These are phyloP conservation scores for Alauda arvensis DNA, from an alignment of 2,797 vertebrate species.

Conservation along the genomic window DNA sequence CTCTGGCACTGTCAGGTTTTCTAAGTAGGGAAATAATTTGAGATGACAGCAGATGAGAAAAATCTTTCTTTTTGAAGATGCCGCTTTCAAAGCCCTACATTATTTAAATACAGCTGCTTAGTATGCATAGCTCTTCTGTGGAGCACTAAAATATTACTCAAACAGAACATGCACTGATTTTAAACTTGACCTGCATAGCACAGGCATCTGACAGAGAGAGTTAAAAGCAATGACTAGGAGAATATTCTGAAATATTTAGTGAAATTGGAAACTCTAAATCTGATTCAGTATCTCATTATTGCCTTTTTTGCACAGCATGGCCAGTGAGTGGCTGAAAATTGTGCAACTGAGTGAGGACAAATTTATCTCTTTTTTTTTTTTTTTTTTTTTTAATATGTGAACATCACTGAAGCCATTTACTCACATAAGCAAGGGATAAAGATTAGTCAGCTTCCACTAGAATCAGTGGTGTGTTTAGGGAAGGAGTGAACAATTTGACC, in stretches of 20 bases:
- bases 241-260: conserved; percentile 29
- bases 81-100: background rate
- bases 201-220: background rate
- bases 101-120: conserved; percentile 37
- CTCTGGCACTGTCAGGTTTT: background rate
- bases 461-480: background rate
- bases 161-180: conserved; percentile 32
- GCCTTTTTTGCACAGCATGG: background rate
- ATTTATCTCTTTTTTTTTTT: background rate
- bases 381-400: background rate
- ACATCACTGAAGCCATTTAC: background rate
- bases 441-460: background rate
- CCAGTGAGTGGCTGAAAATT: background rate
- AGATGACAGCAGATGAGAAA: conserved; percentile 12
- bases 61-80: conserved; percentile 19
- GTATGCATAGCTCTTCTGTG: conserved; percentile 39
- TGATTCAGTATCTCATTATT: conserved; percentile 16
- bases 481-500: background rate
- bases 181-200: conserved; percentile 36
- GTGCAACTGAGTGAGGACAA: background rate
- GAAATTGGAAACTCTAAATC: conserved; percentile 35
- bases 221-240: conserved; percentile 21
- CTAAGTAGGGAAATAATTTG: background rate
- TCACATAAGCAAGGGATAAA: background rate
- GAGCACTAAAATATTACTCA: conserved; percentile 24